Base-by-base conservation (phyloP, 2,113 vertebrate species). In the Phaetusa simplex region DNA sequence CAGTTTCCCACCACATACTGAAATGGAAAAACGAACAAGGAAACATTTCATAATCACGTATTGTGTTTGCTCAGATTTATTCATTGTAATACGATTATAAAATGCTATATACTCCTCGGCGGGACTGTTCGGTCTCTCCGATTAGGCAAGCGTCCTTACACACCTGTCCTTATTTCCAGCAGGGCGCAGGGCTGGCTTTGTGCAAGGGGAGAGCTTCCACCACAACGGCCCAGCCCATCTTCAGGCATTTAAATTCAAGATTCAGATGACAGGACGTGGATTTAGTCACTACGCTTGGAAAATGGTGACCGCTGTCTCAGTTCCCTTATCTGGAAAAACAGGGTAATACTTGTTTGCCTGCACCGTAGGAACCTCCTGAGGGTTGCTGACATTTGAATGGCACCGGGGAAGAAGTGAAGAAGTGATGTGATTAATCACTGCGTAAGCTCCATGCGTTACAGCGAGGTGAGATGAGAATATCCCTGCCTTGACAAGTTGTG, bases 1-100 rank as follows among this genome's bases (percentile, higher is more conserved):
- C 77, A 43, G 59, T 95, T 97, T 95, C 96, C 88, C 96, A 96
- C 88, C 77, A 86, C 92, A 45, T 83, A 55, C 8, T 82, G 97
- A 65, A 95, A 86, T 71, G 96, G 94, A 66, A 71, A 93, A 94
- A 88, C 2, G 74, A 97, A 84, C 92, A 91, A 87, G 77, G 94
- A 62, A 88, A 43, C 79, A 8, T 87, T 97, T 97, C 56, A 78
- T 86, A 82, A 93, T 71, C 91, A 40, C 12, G 50, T 42, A 76
- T 76, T 79, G 90, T 81, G 93, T 79, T 85, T 86, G 85, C 64
- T 89, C 82, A 92, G 87, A 67, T 89, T 93, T 76, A 87, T 49
- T 95, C 91, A 26, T 47, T 72, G 95, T 59, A 93, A 62, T 32
- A 22, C 1, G 55, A 71, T 49, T 71, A 67, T 82, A 95, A 93